Evolutionary conservation across 2,888 invertebrate genomes (phyloP).

Genomic region (Opisthograptis luteolata): DNA sequence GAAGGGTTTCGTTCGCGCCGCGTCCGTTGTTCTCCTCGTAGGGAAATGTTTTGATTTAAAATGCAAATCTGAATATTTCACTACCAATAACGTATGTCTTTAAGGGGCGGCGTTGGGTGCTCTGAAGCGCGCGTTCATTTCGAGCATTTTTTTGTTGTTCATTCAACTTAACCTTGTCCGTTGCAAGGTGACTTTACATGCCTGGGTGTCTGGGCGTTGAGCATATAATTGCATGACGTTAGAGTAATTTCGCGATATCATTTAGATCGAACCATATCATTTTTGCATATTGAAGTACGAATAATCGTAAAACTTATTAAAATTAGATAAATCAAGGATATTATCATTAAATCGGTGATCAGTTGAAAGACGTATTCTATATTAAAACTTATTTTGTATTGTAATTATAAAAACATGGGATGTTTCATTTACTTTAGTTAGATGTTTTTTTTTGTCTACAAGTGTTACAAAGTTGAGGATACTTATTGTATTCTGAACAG

Average conservation of each 20-base stretch:
- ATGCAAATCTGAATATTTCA: conserved; percentile 26
- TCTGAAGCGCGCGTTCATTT: conserved; percentile 59
- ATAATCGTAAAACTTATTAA: conserved; percentile 55
- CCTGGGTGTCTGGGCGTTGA: conserved; percentile 79
- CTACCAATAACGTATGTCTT: conserved; percentile 29
- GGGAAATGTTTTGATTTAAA: conserved; percentile 24
- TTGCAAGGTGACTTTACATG: conserved; percentile 81
- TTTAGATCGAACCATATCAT: conserved; percentile 77
- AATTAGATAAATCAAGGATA: conserved; percentile 49
- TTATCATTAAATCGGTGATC: conserved; percentile 34
- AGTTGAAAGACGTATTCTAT: conserved; percentile 27
- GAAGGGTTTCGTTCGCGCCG: conserved; percentile 15
- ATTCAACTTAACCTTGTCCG: conserved; percentile 79
- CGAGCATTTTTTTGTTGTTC: conserved; percentile 75
- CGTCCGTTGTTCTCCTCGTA: conserved; percentile 21
- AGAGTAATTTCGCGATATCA: conserved; percentile 70
- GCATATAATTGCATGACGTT: conserved; percentile 78
- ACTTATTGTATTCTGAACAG: conserved; percentile 53
- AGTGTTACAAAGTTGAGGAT: conserved; percentile 67
- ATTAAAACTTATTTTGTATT: conserved; percentile 38
- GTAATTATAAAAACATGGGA: conserved; percentile 37
- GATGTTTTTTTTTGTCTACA: conserved; percentile 55
- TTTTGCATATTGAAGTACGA: conserved; percentile 65
- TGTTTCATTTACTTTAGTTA: conserved; percentile 54
- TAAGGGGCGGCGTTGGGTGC: conserved; percentile 31